Percentiles rank a stretch among this genome's conserved stretches.
These are phyloP conservation scores for Microplitis deprimator DNA, from an alignment of 2,888 invertebrate genomes.

Conservation along the genomic window DNA sequence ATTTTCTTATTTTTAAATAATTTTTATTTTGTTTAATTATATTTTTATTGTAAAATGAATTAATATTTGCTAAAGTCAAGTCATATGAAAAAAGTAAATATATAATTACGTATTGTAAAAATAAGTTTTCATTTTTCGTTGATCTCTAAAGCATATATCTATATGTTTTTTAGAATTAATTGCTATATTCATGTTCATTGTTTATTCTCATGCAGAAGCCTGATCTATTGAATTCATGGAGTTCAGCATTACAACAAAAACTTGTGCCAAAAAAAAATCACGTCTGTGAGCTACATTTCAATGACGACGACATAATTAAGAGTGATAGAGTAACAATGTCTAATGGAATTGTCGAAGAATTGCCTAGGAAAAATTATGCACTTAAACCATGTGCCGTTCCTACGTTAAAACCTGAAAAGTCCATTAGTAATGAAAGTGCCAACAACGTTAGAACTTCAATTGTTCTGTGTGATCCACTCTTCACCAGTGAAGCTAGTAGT, in stretches of 20 bases:
- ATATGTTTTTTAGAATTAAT: not conserved
- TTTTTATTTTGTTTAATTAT: no score
- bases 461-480: not conserved
- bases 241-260: not conserved
- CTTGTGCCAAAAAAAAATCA: not conserved
- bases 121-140: not conserved
- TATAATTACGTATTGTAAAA: not conserved
- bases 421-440: not conserved
- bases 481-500: not conserved
- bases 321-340: not conserved
- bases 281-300: not conserved
- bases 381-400: not conserved
- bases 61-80: no score
- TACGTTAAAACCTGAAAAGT: not conserved
- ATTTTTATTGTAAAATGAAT: no score
- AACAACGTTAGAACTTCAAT: not conserved
- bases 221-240: not conserved
- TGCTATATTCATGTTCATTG: not conserved
- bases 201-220: not conserved
- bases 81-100: not conserved
- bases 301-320: not conserved
- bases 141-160: not conserved
- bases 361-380: not conserved
- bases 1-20: no score
- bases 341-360: not conserved